Base-by-base conservation (phyloP, 1,140 invertebrate species). In the Magallana angulata region DNA sequence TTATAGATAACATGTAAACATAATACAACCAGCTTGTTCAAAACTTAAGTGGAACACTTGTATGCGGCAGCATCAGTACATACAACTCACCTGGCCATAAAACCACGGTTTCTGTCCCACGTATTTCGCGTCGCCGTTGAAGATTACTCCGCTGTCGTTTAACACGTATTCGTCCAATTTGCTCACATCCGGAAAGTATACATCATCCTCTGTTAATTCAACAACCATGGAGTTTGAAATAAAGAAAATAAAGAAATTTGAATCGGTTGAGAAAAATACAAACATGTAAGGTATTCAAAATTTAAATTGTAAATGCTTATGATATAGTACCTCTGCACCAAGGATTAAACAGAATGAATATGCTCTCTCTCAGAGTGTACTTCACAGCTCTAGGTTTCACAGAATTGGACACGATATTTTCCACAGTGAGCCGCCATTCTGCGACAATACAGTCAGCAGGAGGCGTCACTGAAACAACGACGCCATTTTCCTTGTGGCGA, bases 141-240 rank as follows among this genome's bases (percentile, higher is more conserved):
- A 99, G 92, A 99, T 98, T 12, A 98, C 95, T 0, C 98, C 98
- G 30, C 97, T 96, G 87, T 98, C 98, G 88, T 96, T 96, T 92
- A 98, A 93, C 0, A 99, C 96, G 92, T 98, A 98, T 93, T 99
- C 98, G 57, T 97, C 96, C 11, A 97, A 95, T 91, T 96, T 95
- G 57, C 96, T 96, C 30, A 97, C 96, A 64, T 96, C 96, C 2
- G 95, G 94, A 91, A 96, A 97, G 16, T 81, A 89, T 7, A 91
- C 88, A 14, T 90, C 87, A 86, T 95, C 95, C 57, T 94, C 94
- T 94, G 89, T 5, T 89, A 86, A 14, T 57, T 48, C 36, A 48
- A 48, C 36, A 48, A 48, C 2, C 36, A 48, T 48, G 36, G 36
- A 48, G 36, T 48, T 48, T 48, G 5, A 48, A 48, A 48, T 48